These are phyloP conservation scores for Thymelicus acteon DNA, from an alignment of 2,888 invertebrate species.

Conservation along the genomic window DNA sequence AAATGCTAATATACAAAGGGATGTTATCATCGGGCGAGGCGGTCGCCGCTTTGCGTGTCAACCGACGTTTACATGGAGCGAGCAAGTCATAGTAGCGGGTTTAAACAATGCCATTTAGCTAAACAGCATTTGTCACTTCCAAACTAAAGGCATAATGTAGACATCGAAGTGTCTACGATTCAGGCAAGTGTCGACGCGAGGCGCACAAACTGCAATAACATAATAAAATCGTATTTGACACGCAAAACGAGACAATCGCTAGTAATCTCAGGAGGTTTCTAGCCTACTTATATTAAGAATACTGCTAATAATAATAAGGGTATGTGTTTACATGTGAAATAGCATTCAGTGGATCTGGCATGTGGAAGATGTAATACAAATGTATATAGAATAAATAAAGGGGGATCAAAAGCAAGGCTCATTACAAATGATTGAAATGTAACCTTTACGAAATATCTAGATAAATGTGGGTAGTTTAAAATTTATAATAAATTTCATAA, in stretches of 20 bases:
- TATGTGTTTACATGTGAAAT: conserved; percentile 74
- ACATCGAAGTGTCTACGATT: neutral
- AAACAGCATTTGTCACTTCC: neutral
- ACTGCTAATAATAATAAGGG: conserved; percentile 74
- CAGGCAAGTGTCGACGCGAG: neutral
- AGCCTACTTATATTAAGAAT: conserved; percentile 80
- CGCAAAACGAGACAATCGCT: conserved; percentile 48
- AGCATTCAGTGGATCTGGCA: conserved; percentile 70
- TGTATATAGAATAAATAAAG: conserved; percentile 6
- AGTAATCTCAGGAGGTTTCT: conserved; percentile 76
- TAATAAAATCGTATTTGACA: conserved; percentile 19
- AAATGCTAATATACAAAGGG: conserved; percentile 79
- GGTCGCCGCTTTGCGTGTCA: conserved; percentile 45
- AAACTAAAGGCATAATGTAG: neutral
- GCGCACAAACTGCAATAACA: neutral
- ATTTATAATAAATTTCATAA: neutral
- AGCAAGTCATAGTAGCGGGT: neutral
- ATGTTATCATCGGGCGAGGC: conserved; percentile 63
- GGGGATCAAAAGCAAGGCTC: neutral
- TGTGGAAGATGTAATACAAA: conserved; percentile 53
- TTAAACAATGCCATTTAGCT: neutral
- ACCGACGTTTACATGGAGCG: neutral
- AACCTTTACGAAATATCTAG: neutral
- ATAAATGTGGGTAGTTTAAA: conserved; percentile 2
- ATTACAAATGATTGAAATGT: neutral